Percentiles rank a stretch among this genome's conserved stretches.
These are phyloP conservation scores for Isoperla grammatica DNA, from an alignment of 2,888 invertebrate genomes.

Conservation along the genomic window DNA sequence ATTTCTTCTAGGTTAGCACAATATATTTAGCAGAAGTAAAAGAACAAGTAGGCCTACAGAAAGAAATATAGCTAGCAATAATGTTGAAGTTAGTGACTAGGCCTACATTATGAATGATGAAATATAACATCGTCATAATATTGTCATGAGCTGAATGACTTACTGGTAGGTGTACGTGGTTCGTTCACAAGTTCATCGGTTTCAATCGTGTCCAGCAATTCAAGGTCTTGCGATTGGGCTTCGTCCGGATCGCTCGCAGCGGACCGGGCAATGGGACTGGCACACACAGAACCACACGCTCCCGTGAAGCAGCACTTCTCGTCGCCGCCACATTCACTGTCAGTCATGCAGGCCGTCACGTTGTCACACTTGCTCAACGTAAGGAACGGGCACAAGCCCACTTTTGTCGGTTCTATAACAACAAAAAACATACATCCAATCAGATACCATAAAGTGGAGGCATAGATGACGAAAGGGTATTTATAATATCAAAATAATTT, in stretches of 20 bases:
- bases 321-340: slow-evolving; percentile 34
- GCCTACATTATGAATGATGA: no score
- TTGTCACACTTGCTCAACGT: slow-evolving; percentile 30
- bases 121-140: no score
- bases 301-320: slow-evolving; percentile 22
- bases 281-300: slow-evolving; percentile 43
- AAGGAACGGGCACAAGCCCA: slow-evolving; percentile 38
- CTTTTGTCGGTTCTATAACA: slow-evolving; percentile 35
- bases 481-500: no score
- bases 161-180: no score
- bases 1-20: no score
- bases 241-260: neutral
- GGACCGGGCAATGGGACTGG: neutral
- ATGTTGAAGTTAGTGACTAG: no score
- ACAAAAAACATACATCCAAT: slow-evolving; percentile 4
- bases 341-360: slow-evolving; percentile 35
- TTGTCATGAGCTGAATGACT: no score
- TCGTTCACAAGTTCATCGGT: neutral
- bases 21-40: no score
- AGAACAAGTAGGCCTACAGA: no score
- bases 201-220: neutral
- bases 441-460: no score
- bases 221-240: neutral
- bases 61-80: no score
- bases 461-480: no score